Percentiles rank a stretch among this genome's conserved stretches.
Conservation (phyloP, 2,113 vertebrate genomes). For the Arvicanthis niloticus region DNA sequence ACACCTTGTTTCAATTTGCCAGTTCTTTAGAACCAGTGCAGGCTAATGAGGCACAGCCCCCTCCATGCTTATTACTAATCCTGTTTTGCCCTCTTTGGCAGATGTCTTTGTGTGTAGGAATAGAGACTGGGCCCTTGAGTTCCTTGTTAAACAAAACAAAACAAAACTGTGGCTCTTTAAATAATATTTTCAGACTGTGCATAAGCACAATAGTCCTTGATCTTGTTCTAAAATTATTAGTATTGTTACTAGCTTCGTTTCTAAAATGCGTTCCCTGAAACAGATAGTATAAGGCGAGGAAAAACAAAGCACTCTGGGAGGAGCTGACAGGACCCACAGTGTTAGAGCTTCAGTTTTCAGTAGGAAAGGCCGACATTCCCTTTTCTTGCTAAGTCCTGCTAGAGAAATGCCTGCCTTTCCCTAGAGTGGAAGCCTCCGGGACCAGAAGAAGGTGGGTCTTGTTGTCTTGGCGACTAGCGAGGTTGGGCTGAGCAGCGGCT, state of each 20-base stretch:
- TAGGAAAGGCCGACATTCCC: background rate
- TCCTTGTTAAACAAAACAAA: background rate
- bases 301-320: background rate
- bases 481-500: background rate
- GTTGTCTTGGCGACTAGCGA: constrained; percentile 52
- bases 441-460: constrained; percentile 64
- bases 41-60: background rate
- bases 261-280: background rate
- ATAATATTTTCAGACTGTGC: background rate
- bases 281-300: background rate
- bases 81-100: background rate
- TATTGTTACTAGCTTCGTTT: background rate
- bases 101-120: background rate
- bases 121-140: too few species aligned
- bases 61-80: background rate
- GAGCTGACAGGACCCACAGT: background rate
- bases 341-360: background rate
- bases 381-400: constrained; percentile 42
- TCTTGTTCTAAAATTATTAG: background rate
- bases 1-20: background rate
- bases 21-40: background rate
- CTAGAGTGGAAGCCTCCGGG: background rate
- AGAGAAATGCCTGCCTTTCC: constrained; percentile 65
- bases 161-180: background rate
- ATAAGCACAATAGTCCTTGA: background rate